Base-by-base conservation (phyloP, 1,140 invertebrate species). In the Dreissena rostriformis region DNA sequence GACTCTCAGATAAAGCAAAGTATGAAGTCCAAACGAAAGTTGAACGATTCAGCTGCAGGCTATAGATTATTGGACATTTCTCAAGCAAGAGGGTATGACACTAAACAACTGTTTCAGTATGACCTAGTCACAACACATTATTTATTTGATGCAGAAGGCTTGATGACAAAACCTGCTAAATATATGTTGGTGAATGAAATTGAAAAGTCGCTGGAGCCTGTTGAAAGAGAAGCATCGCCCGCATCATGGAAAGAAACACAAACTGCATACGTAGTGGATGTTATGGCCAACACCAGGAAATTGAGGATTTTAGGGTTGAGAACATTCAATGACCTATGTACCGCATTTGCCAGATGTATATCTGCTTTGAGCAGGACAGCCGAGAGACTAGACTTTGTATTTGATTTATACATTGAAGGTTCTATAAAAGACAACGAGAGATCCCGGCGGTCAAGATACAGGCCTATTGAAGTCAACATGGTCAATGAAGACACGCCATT, bases 391-490 rank as follows among this genome's bases (percentile, higher is more conserved):
- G 73, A 76, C 26, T 76, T 76, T 63, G 73, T 76, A 6, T 63
- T 76, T 39, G 55, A 76, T 63, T 63, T 28, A 14, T 61, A 76
- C 57, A 11, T 63, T 19, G 73, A 76, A 7, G 57, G 57, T 29
- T 76, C 57, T n/a, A 39, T 76, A 29, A 76, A 76, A 63, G 73
- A 76, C 57, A 63, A 11, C n/a, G 73, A 63, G 1, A 61, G 73
- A 28, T 63, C 28, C 28, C 8, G 73, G 26, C 22, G 55, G 49
- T 76, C 1, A 26, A 76, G 1, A 39, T 2, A 29, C 6, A 76
- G 11, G 22, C 73, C 53, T 12, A 19, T 63, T 29, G 73, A 76
- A 14, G 19, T 76, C 15, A n/a, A n/a, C 57, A 76, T 39, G 12
- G 10, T 76, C 26, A 61, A 61, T 4, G 26, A 28, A 76, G 73